Evolutionary conservation across 2,113 vertebrate species (phyloP).

Genomic region (Syrrhaptes paradoxus): DNA sequence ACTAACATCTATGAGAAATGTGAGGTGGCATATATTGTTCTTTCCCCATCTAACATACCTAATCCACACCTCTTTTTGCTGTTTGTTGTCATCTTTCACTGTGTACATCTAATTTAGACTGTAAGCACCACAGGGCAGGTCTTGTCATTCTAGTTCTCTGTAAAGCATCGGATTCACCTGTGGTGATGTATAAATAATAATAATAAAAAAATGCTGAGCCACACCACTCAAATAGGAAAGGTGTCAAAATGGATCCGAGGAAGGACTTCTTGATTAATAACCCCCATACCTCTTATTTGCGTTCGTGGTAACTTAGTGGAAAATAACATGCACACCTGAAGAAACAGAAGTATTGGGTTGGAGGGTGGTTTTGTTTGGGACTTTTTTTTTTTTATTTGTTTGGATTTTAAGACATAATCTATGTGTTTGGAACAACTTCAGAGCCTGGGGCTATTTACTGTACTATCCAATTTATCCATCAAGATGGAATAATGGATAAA

Average conservation of each 20-base stretch:
- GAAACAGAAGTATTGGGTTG: not conserved
- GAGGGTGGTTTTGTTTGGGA: not conserved
- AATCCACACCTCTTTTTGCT: not conserved
- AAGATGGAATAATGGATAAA: not conserved
- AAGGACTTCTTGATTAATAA: not conserved
- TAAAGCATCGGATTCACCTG: not conserved
- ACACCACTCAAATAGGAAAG: not conserved
- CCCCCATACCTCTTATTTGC: not conserved
- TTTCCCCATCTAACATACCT: not conserved
- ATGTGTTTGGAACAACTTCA: not conserved
- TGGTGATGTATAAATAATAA: not conserved
- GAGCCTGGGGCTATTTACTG: not conserved
- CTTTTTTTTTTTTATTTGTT: not conserved
- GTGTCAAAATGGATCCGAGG: not conserved
- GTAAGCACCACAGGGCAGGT: not conserved
- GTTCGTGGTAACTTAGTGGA: not conserved
- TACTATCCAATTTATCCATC: not conserved
- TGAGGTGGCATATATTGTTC: not conserved
- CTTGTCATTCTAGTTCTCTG: not conserved
- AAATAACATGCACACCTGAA: not conserved
- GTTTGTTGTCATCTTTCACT: not conserved
- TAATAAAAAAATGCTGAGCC: not conserved
- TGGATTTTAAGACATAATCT: not conserved
- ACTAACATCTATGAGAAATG: not conserved
- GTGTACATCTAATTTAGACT: not conserved